Evolutionary conservation across 2,797 vertebrate species (phyloP).

Genomic region (Antennarius maculatus): DNA sequence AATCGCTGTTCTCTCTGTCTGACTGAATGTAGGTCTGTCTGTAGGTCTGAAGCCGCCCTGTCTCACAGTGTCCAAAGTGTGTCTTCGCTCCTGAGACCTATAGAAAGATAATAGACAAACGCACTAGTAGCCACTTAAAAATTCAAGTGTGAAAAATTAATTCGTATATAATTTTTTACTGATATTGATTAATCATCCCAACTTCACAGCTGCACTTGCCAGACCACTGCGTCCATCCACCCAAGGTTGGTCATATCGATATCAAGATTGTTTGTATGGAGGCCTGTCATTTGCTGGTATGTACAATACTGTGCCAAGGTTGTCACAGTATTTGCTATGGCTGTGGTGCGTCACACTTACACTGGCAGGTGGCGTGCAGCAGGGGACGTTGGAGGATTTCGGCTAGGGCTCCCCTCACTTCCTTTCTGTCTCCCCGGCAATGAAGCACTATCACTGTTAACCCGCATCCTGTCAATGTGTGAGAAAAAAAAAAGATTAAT

Average conservation of each 20-base stretch:
- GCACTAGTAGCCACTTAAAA: too few relatives aligned
- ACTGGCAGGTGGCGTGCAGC: constrained; percentile 74
- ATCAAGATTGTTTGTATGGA: too few relatives aligned
- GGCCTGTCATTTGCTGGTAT: too few relatives aligned
- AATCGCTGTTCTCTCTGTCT: constrained; percentile 55
- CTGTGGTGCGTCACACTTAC: constrained; percentile 50
- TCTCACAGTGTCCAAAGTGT: constrained; percentile 82
- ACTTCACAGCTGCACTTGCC: too few relatives aligned
- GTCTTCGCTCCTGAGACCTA: constrained; percentile 83
- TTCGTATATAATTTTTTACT: too few relatives aligned
- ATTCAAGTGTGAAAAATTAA: too few relatives aligned
- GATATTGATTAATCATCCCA: too few relatives aligned
- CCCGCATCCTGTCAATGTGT: constrained; percentile 78
- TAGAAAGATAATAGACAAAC: neutral
- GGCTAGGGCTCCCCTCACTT: constrained; percentile 79
- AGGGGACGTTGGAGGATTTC: constrained; percentile 78
- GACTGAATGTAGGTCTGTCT: constrained; percentile 63
- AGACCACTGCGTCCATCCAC: too few relatives aligned
- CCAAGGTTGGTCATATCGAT: too few relatives aligned
- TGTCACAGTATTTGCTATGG: neutral
- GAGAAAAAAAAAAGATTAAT: neutral
- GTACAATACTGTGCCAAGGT: too few relatives aligned
- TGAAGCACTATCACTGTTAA: constrained; percentile 86
- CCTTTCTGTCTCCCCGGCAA: constrained; percentile 83
- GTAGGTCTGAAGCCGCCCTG: constrained; percentile 67